Base-by-base conservation (phyloP, 2,888 invertebrate genomes). In the Spilosoma lubricipeda region DNA sequence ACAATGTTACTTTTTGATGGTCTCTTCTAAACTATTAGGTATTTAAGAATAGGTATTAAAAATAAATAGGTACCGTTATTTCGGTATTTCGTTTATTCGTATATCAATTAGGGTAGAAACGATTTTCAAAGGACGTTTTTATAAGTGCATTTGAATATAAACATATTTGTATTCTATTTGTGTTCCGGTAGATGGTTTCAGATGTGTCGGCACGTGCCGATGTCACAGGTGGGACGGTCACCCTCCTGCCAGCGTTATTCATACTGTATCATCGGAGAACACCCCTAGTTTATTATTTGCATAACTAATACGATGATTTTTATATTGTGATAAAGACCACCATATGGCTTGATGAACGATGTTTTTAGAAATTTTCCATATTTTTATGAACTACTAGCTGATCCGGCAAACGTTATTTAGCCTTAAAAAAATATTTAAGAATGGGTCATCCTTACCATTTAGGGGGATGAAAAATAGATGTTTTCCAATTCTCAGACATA, bases 291-390 rank as follows among this genome's bases (percentile, higher is more conserved):
- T 88, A 81, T 87, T 92, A 89, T 91, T 92, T 93, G 93, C 94
- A 94, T 95, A 91, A 91, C 94, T 94, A 94, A 95, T 93, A 88
- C 90, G 94, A 94, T 95, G 94, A 94, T 91, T 88, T 90, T 91
- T 88, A 82, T 88, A 90, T 90, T 83, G 82, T 81, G 87, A 87
- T 90, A 86, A 83, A 78, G 80, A 85, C 86, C 94, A 94, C 87
- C 94, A 94, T 89, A 92, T 93, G 94, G 92, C n/a, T 27, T 68
- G 27, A 15, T 33, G 67, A 27, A 56, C 42, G 39, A 23, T 30
- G 67, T 59, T 33, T 45, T 27, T 23, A 67, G 27, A 67, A 30
- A 48, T 30, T 67, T 67, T 67, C 30, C 33, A 33, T 33, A 33
- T 33, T 33, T 33, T 33, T 33, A 33, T 33, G 33, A 33, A 33